These are phyloP conservation scores for Conger conger DNA, from an alignment of 2,113 vertebrate genomes.

Conservation along the genomic window DNA sequence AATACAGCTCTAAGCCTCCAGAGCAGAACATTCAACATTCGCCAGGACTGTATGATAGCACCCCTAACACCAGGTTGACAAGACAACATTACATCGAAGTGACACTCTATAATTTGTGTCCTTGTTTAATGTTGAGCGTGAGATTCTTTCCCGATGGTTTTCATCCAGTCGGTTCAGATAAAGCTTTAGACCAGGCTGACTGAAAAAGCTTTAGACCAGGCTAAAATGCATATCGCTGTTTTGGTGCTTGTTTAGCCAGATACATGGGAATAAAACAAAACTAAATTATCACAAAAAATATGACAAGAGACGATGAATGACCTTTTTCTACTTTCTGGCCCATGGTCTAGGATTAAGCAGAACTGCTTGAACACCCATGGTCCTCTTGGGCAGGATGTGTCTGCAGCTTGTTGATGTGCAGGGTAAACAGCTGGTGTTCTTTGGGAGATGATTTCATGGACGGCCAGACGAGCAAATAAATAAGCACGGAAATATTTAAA, in stretches of 20 bases:
- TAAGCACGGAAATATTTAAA: neutral
- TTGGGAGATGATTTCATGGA: slow-evolving; percentile 13
- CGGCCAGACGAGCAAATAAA: neutral
- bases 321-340: neutral
- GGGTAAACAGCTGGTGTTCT: slow-evolving; percentile 29
- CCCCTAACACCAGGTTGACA: neutral
- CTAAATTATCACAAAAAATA: too few species aligned
- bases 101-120: neutral
- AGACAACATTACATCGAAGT: neutral
- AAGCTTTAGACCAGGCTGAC: neutral
- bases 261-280: too few species aligned
- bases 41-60: neutral
- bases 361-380: slow-evolving; percentile 23
- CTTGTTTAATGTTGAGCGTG: neutral
- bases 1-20: neutral
- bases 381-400: slow-evolving; percentile 14
- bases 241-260: too few species aligned
- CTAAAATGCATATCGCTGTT: neutral
- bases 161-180: neutral
- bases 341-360: neutral
- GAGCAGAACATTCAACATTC: neutral
- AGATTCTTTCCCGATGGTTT: neutral
- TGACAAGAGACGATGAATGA: too few species aligned
- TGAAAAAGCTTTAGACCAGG: neutral
- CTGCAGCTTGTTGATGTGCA: slow-evolving; percentile 12